A percentile compares a stretch with the other conserved stretches of the same genome.
Evolutionary conservation across 2,113 vertebrate genomes (phyloP).

Genomic region (Notothenia rossii): DNA sequence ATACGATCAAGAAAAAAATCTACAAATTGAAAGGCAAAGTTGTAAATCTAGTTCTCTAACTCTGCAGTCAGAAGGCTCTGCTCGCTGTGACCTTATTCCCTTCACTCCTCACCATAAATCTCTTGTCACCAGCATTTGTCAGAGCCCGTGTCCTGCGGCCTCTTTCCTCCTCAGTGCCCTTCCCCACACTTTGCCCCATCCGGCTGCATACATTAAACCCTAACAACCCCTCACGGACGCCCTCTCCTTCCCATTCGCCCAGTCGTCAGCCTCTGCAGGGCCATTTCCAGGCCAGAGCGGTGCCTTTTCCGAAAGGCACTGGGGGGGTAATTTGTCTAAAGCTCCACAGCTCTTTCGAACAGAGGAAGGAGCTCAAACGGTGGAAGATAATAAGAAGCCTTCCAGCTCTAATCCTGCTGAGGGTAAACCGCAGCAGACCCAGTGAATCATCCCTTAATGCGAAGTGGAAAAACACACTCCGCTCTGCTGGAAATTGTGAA

Average conservation of each 20-base stretch:
- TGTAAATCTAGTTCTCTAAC: neutral
- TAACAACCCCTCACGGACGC: constrained; percentile 22
- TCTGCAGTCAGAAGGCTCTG: neutral
- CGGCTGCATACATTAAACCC: constrained; percentile 41
- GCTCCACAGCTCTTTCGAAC: constrained; percentile 65
- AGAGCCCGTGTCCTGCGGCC: neutral
- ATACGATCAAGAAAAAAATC: neutral
- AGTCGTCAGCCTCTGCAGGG: constrained; percentile 25
- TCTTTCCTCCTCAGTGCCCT: constrained; percentile 42
- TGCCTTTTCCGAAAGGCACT: constrained; percentile 46
- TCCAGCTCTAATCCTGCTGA: constrained; percentile 70
- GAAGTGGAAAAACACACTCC: constrained; percentile 57
- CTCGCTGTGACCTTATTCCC: constrained; percentile 24
- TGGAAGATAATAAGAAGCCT: constrained; percentile 68
- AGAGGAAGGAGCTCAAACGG: constrained; percentile 54
- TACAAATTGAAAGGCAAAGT: neutral
- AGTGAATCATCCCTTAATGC: constrained; percentile 69
- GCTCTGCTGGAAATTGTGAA: constrained; percentile 55
- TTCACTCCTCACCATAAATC: constrained; percentile 36
- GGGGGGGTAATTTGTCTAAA: constrained; percentile 69
- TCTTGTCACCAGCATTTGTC: constrained; percentile 34
- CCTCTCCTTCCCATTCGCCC: constrained; percentile 9
- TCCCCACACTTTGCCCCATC: constrained; percentile 1
- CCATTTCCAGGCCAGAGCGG: constrained; percentile 32
- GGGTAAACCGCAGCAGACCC: constrained; percentile 56